phyloP scores from a whole-genome alignment of 2,888 invertebrate species.

The Pachliopta kotzebuea region DNA sequence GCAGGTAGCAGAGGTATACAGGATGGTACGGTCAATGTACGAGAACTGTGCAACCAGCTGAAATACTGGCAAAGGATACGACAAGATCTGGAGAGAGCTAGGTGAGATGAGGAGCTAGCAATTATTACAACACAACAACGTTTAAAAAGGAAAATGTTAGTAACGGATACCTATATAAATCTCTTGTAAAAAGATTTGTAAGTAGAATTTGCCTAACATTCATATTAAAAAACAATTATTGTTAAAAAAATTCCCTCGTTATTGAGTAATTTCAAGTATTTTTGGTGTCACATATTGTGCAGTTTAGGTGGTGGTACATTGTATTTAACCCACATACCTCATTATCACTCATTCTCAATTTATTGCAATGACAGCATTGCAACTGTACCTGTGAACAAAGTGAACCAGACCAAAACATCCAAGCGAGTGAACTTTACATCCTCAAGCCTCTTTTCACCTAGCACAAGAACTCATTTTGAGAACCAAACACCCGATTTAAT shows the following conservation, averaged over 20 bases:
- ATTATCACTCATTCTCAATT: no score
- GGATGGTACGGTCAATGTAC: conserved; percentile 83
- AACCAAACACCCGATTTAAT: no score
- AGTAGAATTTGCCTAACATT: not conserved
- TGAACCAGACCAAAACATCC: no score
- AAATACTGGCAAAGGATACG: conserved; percentile 97
- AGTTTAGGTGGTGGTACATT: no score
- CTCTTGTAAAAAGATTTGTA: conserved; percentile 2
- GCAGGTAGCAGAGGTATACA: conserved; percentile 79
- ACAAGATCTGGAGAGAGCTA: conserved; percentile 95
- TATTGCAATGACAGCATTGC: no score
- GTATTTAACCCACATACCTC: no score
- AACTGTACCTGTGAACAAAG: no score
- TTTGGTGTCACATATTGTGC: no score
- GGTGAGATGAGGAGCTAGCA: conserved; percentile 51
- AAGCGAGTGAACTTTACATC: no score
- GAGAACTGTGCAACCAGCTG: conserved; percentile 90
- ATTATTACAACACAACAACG: conserved; percentile 1
- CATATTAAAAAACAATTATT: not conserved
- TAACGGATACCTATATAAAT: not conserved
- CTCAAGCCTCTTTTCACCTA: no score
- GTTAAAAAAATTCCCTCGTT: not conserved
- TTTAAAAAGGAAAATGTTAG: conserved; percentile 1
- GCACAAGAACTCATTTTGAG: no score
- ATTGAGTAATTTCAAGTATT: not conserved